phyloP scores from a whole-genome alignment of 2,888 invertebrate species.

The Erynnis tages region DNA sequence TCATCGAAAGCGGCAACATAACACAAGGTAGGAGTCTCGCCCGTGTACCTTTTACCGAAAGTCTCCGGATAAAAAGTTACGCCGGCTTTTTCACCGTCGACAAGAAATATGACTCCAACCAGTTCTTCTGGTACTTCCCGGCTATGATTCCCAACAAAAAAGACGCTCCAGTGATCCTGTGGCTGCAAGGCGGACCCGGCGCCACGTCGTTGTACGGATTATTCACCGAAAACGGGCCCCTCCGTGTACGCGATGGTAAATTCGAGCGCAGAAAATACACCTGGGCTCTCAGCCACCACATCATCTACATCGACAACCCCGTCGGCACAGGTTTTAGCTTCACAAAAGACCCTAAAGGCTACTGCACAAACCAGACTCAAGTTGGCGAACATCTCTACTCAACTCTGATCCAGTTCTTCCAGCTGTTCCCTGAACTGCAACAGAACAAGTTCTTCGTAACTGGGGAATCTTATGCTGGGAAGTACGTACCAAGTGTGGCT shows the following conservation, averaged over 20 bases:
- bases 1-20: slow-evolving; percentile 86
- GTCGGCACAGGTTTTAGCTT: slow-evolving; percentile 97
- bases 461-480: slow-evolving; percentile 95
- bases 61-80: slow-evolving; percentile 84
- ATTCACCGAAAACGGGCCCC: slow-evolving; percentile 92
- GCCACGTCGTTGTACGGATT: slow-evolving; percentile 90
- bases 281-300: slow-evolving; percentile 89
- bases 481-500: slow-evolving; percentile 88
- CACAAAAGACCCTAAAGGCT: slow-evolving; percentile 88
- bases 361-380: slow-evolving; percentile 88
- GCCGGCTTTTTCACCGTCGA: slow-evolving; percentile 94
- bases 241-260: slow-evolving; percentile 54
- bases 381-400: slow-evolving; percentile 90
- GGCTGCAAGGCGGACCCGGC: slow-evolving; percentile 94
- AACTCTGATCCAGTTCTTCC: slow-evolving; percentile 90
- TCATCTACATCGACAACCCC: slow-evolving; percentile 96
- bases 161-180: slow-evolving; percentile 87
- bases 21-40: slow-evolving; percentile 82
- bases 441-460: slow-evolving; percentile 91
- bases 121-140: slow-evolving; percentile 97
- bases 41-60: slow-evolving; percentile 81
- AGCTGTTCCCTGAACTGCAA: slow-evolving; percentile 89
- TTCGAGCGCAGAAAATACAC: slow-evolving; percentile 85
- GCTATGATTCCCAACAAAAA: slow-evolving; percentile 79
- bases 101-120: slow-evolving; percentile 87